Conservation (phyloP, 2,113 vertebrate genomes). For the Mastomys natalensis region DNA sequence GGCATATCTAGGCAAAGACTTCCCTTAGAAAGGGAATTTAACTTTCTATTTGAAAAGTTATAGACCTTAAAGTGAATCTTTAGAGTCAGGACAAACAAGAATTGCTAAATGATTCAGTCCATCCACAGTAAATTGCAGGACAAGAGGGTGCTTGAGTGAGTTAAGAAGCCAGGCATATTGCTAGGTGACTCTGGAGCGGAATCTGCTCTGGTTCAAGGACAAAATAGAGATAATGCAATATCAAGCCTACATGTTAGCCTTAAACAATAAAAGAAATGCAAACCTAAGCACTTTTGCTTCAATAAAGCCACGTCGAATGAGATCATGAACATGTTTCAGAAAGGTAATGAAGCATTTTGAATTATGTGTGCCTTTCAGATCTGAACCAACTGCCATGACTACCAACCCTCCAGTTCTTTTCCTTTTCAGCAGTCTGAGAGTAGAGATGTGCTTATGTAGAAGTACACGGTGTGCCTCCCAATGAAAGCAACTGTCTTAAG, state of each 20-base stretch:
- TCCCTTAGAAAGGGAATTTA: conserved; percentile 40
- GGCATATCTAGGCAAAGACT: conserved; percentile 9
- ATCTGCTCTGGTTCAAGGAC: conserved; percentile 47
- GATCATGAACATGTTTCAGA: conserved; percentile 38
- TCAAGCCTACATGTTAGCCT: conserved; percentile 39
- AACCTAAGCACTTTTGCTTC: conserved; percentile 50
- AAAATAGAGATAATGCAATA: conserved; percentile 25
- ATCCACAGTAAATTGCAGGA: neutral
- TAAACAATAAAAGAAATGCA: conserved; percentile 41
- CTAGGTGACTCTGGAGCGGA: conserved; percentile 25
- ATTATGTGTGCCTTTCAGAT: conserved; percentile 47
- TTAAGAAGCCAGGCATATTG: conserved; percentile 16
- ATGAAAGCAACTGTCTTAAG: conserved; percentile 25
- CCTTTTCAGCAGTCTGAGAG: conserved; percentile 14
- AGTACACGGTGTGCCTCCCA: neutral
- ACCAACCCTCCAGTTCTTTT: neutral
- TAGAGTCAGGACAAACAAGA: conserved; percentile 12
- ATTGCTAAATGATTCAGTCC: conserved; percentile 3
- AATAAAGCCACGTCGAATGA: conserved; percentile 55
- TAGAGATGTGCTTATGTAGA: neutral
- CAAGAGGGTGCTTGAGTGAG: neutral
- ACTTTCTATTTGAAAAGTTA: conserved; percentile 54
- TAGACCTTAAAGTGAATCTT: conserved; percentile 42
- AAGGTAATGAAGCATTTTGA: conserved; percentile 42
- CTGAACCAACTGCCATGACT: neutral